A percentile compares a stretch with the other conserved stretches of the same genome.
These are phyloP conservation scores for Rhopalosiphum maidis DNA, from an alignment of 1,140 invertebrate species.

Conservation along the genomic window DNA sequence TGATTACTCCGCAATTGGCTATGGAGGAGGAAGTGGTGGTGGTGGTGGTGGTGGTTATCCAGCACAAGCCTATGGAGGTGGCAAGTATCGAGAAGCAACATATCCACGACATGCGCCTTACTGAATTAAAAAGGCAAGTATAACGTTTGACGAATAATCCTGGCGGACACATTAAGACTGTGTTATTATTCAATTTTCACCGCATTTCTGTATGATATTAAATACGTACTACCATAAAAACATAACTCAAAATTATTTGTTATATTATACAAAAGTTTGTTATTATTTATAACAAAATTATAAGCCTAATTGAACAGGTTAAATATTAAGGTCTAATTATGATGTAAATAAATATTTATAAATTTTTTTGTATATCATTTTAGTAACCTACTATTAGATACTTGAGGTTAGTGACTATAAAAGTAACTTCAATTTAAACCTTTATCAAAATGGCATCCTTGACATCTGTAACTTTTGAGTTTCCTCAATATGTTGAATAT, in stretches of 20 bases:
- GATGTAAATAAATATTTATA: conserved; percentile 55
- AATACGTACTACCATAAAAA: conserved; percentile 45
- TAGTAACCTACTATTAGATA: not conserved
- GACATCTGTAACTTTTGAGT: conserved; percentile 8
- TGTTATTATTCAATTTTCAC: conserved; percentile 54
- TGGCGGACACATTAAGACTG: conserved; percentile 55
- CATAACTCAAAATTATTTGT: conserved; percentile 34
- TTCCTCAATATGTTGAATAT: conserved; percentile 9
- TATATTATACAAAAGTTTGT: conserved; percentile 40
- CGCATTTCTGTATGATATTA: conserved; percentile 37
- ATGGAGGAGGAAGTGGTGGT: conserved; percentile 54
- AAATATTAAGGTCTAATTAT: conserved; percentile 45
- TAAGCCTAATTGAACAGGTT: conserved; percentile 52
- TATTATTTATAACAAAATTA: conserved; percentile 53
- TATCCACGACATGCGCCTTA: conserved; percentile 60
- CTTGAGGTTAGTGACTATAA: conserved; percentile 7
- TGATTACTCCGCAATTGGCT: conserved; percentile 63
- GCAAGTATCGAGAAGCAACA: conserved; percentile 60
- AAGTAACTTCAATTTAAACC: conserved; percentile 2
- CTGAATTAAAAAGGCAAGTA: conserved; percentile 57
- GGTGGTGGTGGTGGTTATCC: conserved; percentile 63
- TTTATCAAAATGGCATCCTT: not conserved
- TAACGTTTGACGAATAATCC: conserved; percentile 54
- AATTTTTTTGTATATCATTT: conserved; percentile 50
- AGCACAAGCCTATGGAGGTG: conserved; percentile 62